These are phyloP conservation scores for Hylomyscus alleni DNA, from an alignment of 2,797 vertebrate species.

Conservation along the genomic window DNA sequence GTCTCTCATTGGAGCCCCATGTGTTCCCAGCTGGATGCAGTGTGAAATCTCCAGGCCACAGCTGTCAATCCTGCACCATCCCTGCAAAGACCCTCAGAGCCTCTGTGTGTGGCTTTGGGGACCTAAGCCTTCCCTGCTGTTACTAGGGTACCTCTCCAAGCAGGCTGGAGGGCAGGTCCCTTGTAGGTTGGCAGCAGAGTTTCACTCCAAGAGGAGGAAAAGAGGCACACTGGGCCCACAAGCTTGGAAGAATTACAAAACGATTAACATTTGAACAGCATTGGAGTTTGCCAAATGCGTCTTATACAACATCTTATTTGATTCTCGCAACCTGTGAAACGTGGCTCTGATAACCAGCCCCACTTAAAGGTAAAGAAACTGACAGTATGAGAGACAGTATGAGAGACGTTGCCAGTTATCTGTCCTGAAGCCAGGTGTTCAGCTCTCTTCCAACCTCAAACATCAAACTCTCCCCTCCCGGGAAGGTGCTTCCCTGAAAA, in stretches of 20 bases:
- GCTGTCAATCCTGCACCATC: constrained; percentile 43
- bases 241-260: constrained; percentile 17
- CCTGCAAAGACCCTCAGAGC: constrained; percentile 41
- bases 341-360: not conserved
- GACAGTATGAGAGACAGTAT: not conserved
- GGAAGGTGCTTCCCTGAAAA: not conserved
- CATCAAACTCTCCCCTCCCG: not conserved
- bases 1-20: constrained; percentile 13
- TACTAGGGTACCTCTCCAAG: constrained; percentile 29
- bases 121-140: constrained; percentile 44
- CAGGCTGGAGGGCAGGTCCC: not conserved
- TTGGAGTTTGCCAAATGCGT: not conserved
- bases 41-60: constrained; percentile 42
- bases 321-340: not conserved
- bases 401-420: not conserved
- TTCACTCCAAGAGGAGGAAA: not conserved
- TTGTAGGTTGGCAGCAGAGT: not conserved
- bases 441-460: not conserved
- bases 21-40: constrained; percentile 63
- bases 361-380: not conserved
- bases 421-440: not conserved
- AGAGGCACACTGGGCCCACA: not conserved
- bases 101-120: not conserved
- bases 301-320: not conserved
- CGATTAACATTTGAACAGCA: not conserved